phyloP scores from a whole-genome alignment of 53 echinoderm and acorn worm species.

The Zoroaster sp. region DNA sequence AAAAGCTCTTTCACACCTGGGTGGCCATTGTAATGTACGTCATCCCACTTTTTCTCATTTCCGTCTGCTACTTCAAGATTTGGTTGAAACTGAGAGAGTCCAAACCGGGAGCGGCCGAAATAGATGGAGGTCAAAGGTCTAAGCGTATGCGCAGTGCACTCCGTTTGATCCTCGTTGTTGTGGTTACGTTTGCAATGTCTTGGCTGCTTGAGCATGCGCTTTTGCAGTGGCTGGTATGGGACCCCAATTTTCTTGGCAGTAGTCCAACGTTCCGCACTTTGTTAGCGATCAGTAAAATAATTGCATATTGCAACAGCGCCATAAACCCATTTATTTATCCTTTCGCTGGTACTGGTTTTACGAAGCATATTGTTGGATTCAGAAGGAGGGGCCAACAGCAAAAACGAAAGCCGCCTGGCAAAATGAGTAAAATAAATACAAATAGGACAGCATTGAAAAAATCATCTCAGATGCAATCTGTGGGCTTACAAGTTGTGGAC shows the following conservation, averaged over 20 bases:
- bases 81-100: neutral
- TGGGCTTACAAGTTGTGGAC: no score
- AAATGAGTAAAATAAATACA: no score
- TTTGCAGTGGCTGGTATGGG: neutral
- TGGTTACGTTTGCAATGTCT: neutral
- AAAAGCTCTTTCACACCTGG: neutral
- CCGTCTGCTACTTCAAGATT: conserved; percentile 1
- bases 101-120: neutral
- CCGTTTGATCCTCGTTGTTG: neutral
- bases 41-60: neutral
- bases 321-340: conserved; percentile 25
- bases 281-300: neutral
- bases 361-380: neutral
- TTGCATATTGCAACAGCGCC: neutral
- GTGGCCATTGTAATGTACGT: neutral
- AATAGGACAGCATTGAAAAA: no score
- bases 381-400: no score
- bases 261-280: neutral
- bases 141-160: neutral
- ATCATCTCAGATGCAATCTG: no score
- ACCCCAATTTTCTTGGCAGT: neutral
- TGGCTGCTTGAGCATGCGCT: neutral
- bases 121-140: neutral
- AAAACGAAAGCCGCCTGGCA: no score
- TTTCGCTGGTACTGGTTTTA: conserved; percentile 8